Base-by-base conservation (phyloP, 2,113 vertebrate genomes). In the Hyaena hyaena region DNA sequence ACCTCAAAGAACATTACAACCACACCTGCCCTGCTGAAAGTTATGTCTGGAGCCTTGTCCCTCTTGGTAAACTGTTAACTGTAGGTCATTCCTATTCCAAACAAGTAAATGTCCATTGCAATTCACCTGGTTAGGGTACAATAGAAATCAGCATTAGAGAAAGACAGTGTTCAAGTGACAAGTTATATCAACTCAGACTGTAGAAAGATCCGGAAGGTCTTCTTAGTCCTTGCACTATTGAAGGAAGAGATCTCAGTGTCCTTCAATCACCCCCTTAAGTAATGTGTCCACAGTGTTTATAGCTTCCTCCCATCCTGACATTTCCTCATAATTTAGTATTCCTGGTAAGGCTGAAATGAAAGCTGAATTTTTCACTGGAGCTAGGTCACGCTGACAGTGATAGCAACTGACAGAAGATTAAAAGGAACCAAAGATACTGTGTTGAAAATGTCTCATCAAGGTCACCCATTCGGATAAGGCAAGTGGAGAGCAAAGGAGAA, bases 371-470 rank as follows among this genome's bases (percentile, higher is more conserved):
- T 95, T 89, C 93, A 93, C 31, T 26, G 23, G 83, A 90, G 84
- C 84, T 93, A 89, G 88, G 90, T 96, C 97, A 94, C 53, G 65
- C 19, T 97, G 91, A 91, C 85, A 86, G 73, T 66, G 91, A 98
- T 19, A 90, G 71, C 80, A 97, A 89, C 71, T 95, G 87, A 85
- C 85, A 74, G 80, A 65, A 93, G 85, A 97, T 94, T 83, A 83
- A 96, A 91, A 95, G 61, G 33, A 96, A 86, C 26, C 93, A 68
- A 86, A 94, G 88, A 71, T 3, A 74, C 61, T 68, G 80, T 45
- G 69, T 8, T 93, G 73, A 91, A 93, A 91, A 91, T 88, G 50
- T 87, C 79, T 97, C 94, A 88, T 85, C 88, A 94, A 93, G 90
- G 92, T 96, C 94, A 81, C 66, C 31, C 33, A 93, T 65, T 88